A percentile compares a stretch with the other conserved stretches of the same genome.
Evolutionary conservation across 1,140 invertebrate species (phyloP).

Genomic region (Heliconius himera): DNA sequence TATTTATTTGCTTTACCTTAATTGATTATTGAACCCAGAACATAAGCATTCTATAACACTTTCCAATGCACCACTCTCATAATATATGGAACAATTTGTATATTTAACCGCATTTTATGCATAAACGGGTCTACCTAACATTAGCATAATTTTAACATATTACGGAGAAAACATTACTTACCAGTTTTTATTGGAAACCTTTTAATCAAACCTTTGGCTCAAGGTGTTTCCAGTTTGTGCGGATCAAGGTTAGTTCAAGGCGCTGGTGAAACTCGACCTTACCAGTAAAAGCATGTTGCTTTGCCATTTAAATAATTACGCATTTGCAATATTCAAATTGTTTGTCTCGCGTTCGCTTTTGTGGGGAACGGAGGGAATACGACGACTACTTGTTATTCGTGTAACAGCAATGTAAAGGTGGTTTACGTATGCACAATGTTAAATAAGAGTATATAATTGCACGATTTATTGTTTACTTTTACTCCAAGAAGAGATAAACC

Average conservation of each 20-base stretch:
- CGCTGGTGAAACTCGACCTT: slow-evolving; percentile 29
- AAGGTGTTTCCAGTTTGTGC: slow-evolving; percentile 27
- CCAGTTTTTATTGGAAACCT: slow-evolving; percentile 30
- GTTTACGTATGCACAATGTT: background rate
- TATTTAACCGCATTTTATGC: background rate
- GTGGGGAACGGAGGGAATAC: background rate
- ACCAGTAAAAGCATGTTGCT: slow-evolving; percentile 17
- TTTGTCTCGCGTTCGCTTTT: background rate
- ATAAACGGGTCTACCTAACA: background rate
- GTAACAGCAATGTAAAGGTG: background rate
- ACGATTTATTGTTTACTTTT: background rate
- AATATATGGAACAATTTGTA: background rate
- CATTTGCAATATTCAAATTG: slow-evolving; percentile 1
- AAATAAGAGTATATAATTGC: background rate
- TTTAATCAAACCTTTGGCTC: slow-evolving; percentile 25
- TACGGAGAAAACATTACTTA: slow-evolving; percentile 11
- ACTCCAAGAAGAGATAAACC: no score
- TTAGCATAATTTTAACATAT: slow-evolving; percentile 10
- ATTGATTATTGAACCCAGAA: no score
- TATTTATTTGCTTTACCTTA: no score
- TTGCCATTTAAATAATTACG: slow-evolving; percentile 28
- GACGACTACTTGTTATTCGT: background rate
- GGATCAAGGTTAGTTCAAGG: slow-evolving; percentile 36
- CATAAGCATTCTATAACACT: background rate
- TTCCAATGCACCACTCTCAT: background rate